Conservation (phyloP, 2,113 vertebrate species). For the Dipodomys spectabilis region DNA sequence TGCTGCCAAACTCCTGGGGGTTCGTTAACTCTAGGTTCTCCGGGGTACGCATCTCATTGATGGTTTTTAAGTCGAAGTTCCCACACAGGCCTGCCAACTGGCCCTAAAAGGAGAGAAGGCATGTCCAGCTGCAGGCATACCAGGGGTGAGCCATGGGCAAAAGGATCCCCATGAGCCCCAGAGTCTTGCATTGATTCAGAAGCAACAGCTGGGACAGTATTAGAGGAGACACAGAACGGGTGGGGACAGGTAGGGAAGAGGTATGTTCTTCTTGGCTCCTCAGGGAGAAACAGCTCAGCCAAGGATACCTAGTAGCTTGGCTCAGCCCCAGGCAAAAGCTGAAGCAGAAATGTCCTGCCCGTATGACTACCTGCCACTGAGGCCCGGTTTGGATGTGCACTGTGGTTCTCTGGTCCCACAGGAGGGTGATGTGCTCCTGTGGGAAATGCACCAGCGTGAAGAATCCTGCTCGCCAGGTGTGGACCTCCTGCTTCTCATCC, state of each 20-base stretch:
- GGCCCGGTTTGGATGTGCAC: conserved; percentile 95
- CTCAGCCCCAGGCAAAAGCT: background rate
- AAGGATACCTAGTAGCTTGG: background rate
- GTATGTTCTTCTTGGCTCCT: background rate
- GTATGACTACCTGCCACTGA: conserved; percentile 92
- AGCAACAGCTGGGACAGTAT: background rate
- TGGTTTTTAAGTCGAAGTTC: conserved; percentile 97
- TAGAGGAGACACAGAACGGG: background rate
- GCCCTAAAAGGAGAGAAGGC: conserved; percentile 85
- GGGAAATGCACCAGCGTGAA: conserved; percentile 94
- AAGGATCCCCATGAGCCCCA: background rate
- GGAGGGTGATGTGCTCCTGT: conserved; percentile 91
- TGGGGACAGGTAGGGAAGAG: background rate
- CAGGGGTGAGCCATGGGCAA: background rate
- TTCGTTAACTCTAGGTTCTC: conserved; percentile 95
- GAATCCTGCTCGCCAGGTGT: conserved; percentile 93
- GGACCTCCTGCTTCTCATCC: conserved; percentile 88
- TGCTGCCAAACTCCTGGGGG: conserved; percentile 96
- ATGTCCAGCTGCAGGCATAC: background rate
- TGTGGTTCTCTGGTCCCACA: conserved; percentile 97
- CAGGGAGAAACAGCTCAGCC: background rate
- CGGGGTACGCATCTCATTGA: conserved; percentile 96
- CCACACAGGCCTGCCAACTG: conserved; percentile 94
- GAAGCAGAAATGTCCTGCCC: background rate
- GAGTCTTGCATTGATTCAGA: background rate